phyloP scores from a whole-genome alignment of 92 coral and sea anemone genomes.

The Desmophyllum pertusum region DNA sequence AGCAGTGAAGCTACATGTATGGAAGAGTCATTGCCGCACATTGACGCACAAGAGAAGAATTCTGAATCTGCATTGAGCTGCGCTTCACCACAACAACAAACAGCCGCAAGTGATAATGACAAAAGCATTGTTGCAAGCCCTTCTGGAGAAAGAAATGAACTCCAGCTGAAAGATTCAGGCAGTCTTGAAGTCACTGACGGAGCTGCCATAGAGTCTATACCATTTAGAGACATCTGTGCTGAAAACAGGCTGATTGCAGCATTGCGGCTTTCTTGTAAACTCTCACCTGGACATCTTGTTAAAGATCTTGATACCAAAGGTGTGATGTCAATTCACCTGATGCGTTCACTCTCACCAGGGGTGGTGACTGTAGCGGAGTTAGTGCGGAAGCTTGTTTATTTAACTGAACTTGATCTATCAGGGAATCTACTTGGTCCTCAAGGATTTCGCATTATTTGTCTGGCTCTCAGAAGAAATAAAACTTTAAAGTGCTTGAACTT shows the following conservation, averaged over 20 bases:
- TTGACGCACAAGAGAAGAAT: background rate
- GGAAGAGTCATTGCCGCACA: background rate
- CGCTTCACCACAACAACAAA: background rate
- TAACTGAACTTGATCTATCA: slow-evolving; percentile 63
- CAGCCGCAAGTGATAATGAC: background rate
- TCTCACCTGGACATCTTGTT: slow-evolving; percentile 63
- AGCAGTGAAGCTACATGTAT: background rate
- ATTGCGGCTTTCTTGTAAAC: slow-evolving; percentile 62
- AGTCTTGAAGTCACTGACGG: background rate
- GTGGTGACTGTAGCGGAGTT: slow-evolving; percentile 41
- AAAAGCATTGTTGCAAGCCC: background rate
- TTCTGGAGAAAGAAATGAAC: background rate
- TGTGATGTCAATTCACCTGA: slow-evolving; percentile 49
- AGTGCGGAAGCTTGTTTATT: slow-evolving; percentile 32
- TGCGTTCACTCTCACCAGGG: slow-evolving; percentile 42
- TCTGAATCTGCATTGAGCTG: background rate
- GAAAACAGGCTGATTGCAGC: slow-evolving; percentile 49
- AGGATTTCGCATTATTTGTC: slow-evolving; percentile 67
- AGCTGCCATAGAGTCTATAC: background rate
- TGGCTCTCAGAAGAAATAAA: slow-evolving; percentile 57
- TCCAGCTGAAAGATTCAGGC: background rate
- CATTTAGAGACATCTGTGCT: slow-evolving; percentile 22
- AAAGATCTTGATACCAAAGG: slow-evolving; percentile 47
- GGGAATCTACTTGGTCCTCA: slow-evolving; percentile 73
- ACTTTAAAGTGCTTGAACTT: slow-evolving; percentile 54